Percentiles rank a stretch among this genome's conserved stretches.
These are phyloP conservation scores for Umimayanthus kanabou DNA, from an alignment of 92 coral and sea anemone genomes.

Conservation along the genomic window DNA sequence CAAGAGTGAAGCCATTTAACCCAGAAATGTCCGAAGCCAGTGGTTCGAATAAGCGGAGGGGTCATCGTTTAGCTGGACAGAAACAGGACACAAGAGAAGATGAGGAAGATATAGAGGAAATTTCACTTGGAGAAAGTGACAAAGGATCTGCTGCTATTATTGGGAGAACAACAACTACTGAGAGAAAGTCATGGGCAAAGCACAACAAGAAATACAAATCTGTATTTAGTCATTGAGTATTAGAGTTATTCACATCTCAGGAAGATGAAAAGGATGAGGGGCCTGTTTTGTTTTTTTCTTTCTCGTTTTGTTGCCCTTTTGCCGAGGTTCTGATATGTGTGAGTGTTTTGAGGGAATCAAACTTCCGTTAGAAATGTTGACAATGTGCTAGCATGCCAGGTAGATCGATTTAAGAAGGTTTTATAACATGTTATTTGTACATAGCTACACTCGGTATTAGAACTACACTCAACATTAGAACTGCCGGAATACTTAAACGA, in stretches of 20 bases:
- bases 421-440: no score
- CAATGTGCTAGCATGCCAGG: no score
- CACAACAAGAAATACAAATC: constrained; percentile 34
- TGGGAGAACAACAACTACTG: neutral
- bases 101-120: constrained; percentile 27
- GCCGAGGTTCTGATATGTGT: no score
- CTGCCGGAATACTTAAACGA: no score
- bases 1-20: constrained; percentile 63
- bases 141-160: neutral
- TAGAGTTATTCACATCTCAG: neutral
- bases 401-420: no score
- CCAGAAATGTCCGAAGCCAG: neutral
- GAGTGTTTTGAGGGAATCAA: no score
- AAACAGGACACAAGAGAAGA: neutral
- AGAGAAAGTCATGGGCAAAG: constrained; percentile 59
- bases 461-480: no score
- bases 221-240: constrained; percentile 21
- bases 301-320: no score
- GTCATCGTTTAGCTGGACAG: constrained; percentile 21
- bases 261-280: neutral
- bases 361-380: no score
- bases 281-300: no score
- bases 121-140: constrained; percentile 33
- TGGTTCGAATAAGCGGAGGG: constrained; percentile 19
- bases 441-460: no score